Conservation (phyloP, 2,113 vertebrate species). For the Thunnus maccoyii region DNA sequence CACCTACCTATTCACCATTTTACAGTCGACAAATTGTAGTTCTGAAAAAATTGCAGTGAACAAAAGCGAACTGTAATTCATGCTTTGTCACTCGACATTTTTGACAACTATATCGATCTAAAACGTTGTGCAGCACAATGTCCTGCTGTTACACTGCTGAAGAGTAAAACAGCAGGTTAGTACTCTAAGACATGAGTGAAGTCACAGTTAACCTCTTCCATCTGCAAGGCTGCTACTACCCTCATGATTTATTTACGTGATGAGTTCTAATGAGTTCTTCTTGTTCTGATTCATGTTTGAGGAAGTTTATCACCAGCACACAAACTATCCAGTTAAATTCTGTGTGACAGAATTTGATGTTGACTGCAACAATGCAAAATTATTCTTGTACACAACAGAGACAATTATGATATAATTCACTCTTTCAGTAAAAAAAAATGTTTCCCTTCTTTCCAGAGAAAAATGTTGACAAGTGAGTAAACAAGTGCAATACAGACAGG, state of each 20-base stretch:
- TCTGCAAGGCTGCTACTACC: background rate
- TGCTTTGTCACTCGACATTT: background rate
- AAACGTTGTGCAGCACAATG: background rate
- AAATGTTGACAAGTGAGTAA: background rate
- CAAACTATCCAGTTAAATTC: background rate
- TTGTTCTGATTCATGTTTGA: background rate
- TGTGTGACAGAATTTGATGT: conserved; percentile 19
- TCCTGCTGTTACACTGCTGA: background rate
- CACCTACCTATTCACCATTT: background rate
- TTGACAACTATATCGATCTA: background rate
- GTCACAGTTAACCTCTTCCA: conserved; percentile 8
- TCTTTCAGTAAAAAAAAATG: conserved; percentile 1
- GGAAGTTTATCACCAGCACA: background rate
- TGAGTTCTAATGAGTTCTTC: background rate
- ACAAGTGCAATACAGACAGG: conserved; percentile 12
- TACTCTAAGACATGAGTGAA: background rate
- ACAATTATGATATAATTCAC: background rate
- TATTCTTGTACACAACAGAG: background rate
- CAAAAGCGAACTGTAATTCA: background rate
- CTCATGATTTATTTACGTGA: background rate
- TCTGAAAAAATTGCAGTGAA: background rate
- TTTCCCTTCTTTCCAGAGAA: background rate
- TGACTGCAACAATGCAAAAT: background rate
- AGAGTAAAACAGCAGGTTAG: conserved; percentile 1
- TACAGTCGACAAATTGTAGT: background rate